Evolutionary conservation across 2,797 vertebrate species (phyloP).

Genomic region (Ambastaia sidthimunki): DNA sequence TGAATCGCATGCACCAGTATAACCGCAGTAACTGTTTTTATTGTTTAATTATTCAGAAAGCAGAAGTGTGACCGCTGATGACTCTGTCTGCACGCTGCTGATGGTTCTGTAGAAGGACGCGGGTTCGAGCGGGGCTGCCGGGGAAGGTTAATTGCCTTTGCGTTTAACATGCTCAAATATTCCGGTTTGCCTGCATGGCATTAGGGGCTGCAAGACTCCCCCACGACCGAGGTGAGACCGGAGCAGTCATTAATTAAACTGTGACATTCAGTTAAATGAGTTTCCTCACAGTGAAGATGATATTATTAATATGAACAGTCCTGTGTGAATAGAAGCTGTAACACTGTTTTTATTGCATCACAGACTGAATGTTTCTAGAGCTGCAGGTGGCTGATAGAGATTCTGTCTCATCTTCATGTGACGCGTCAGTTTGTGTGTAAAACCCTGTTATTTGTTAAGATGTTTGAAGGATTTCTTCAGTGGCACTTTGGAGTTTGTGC

Average conservation of each 20-base stretch:
- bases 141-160: constrained; percentile 65
- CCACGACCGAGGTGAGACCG: constrained; percentile 68
- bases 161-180: constrained; percentile 68
- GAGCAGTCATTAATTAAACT: constrained; percentile 87
- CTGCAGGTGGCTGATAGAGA: constrained; percentile 65
- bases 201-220: constrained; percentile 80
- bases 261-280: constrained; percentile 87
- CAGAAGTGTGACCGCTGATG: constrained; percentile 53
- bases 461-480: background rate
- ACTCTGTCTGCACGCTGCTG: constrained; percentile 36
- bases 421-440: constrained; percentile 47
- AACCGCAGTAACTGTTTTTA: no score
- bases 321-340: constrained; percentile 78
- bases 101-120: constrained; percentile 19
- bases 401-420: constrained; percentile 69
- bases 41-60: no score
- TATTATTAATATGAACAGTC: constrained; percentile 87
- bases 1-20: no score
- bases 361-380: constrained; percentile 64
- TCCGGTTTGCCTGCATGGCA: constrained; percentile 70
- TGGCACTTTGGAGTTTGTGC: background rate
- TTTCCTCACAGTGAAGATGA: constrained; percentile 87
- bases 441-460: constrained; percentile 30
- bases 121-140: constrained; percentile 18
- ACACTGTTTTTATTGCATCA: constrained; percentile 76